phyloP scores from a whole-genome alignment of 2,888 invertebrate species.

The Eurytoma californica region DNA sequence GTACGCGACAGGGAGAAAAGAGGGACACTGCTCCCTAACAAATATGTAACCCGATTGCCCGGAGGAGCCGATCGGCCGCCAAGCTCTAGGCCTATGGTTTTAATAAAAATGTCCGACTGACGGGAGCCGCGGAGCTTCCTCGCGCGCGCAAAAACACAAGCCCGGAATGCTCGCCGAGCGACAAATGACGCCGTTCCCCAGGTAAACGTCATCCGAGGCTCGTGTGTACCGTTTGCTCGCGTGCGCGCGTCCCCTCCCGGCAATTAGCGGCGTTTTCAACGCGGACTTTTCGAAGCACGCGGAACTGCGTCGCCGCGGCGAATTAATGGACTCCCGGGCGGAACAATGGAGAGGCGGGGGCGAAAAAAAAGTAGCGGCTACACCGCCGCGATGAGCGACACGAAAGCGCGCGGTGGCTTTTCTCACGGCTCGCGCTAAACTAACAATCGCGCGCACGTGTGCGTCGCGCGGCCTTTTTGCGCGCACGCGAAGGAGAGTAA shows the following conservation, averaged over 20 bases:
- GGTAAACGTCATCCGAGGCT: too few species aligned
- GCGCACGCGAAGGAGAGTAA: not conserved
- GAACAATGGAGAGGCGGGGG: not conserved
- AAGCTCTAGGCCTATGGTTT: not conserved
- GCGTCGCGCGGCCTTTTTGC: not conserved
- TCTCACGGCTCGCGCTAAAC: conserved; percentile 65
- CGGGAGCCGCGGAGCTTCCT: too few species aligned
- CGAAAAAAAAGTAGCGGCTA: not conserved
- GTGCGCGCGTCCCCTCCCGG: too few species aligned
- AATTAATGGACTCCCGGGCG: not conserved
- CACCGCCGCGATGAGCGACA: not conserved
- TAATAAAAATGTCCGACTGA: too few species aligned
- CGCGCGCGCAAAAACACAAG: conserved; percentile 31
- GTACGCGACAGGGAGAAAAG: conserved; percentile 65
- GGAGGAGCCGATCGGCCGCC: not conserved
- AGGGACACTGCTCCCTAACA: conserved; percentile 72
- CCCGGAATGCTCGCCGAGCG: too few species aligned
- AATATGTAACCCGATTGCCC: conserved; percentile 69
- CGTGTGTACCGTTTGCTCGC: too few species aligned
- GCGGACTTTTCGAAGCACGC: too few species aligned
- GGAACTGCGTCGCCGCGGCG: conserved; percentile 41
- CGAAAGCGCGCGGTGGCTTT: conserved; percentile 54
- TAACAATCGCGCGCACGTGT: conserved; percentile 67
- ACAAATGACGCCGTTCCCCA: too few species aligned
- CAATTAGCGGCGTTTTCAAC: too few species aligned